Conservation (phyloP, 2,797 vertebrate species). For the Gobio occitaniae region DNA sequence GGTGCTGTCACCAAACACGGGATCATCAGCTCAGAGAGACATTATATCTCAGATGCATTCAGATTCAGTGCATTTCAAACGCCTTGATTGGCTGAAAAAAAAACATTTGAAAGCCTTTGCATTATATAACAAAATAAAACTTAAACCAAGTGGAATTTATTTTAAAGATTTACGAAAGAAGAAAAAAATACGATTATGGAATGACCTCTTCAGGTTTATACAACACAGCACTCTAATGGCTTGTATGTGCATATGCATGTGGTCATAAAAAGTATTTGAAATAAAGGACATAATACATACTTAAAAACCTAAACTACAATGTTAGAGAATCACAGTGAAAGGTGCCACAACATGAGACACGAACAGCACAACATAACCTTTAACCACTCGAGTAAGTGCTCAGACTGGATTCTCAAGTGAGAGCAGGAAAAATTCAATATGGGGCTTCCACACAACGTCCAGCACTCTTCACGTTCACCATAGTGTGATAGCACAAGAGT, state of each 20-base stretch:
- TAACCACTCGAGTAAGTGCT: constrained; percentile 39
- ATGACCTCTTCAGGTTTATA: background rate
- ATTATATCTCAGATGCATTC: background rate
- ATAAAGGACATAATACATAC: background rate
- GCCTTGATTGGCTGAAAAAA: background rate
- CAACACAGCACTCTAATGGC: background rate
- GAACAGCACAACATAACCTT: constrained; percentile 17
- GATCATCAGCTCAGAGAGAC: constrained; percentile 19
- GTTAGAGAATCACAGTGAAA: constrained; percentile 6
- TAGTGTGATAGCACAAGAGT: constrained; percentile 66
- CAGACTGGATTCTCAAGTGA: constrained; percentile 42
- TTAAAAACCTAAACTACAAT: background rate
- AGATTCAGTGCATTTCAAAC: background rate
- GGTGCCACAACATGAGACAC: background rate
- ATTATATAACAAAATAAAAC: background rate
- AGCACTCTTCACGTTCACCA: constrained; percentile 53
- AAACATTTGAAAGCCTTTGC: background rate
- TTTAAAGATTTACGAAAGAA: background rate
- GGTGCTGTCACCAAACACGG: constrained; percentile 31
- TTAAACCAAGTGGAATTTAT: background rate
- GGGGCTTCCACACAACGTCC: constrained; percentile 39
- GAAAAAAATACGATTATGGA: background rate
- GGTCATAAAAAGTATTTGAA: background rate
- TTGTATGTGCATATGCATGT: background rate
- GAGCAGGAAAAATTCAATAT: constrained; percentile 47